These are phyloP conservation scores for Toxotes chatareus DNA, from an alignment of 2,113 vertebrate species.

Conservation along the genomic window DNA sequence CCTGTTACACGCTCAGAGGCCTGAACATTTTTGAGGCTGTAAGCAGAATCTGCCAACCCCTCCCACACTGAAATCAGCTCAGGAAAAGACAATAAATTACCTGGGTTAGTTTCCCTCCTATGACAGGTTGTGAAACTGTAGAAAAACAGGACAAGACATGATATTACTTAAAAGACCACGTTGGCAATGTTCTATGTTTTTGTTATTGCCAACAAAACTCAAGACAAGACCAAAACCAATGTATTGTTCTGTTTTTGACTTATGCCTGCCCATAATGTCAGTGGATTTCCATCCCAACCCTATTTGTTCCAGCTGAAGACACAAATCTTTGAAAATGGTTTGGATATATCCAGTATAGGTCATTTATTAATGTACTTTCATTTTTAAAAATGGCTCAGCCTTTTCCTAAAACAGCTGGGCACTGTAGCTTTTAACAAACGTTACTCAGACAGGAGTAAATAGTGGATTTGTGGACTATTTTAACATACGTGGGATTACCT, in stretches of 20 bases:
- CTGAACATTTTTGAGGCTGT: background rate
- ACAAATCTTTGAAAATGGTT: background rate
- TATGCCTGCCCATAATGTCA: too few relatives aligned
- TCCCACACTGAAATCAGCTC: slow-evolving; percentile 16
- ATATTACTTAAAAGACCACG: slow-evolving; percentile 3
- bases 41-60: slow-evolving; percentile 17
- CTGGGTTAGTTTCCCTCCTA: slow-evolving; percentile 15
- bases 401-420: background rate
- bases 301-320: background rate
- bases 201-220: background rate
- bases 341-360: background rate
- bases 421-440: too few relatives aligned
- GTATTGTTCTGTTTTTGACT: background rate
- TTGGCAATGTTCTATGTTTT: background rate
- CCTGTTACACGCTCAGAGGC: slow-evolving; percentile 25
- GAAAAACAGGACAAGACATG: slow-evolving; percentile 17
- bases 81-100: slow-evolving; percentile 34
- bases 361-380: background rate
- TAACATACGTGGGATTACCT: too few relatives aligned
- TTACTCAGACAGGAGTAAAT: too few relatives aligned
- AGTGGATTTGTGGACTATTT: too few relatives aligned
- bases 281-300: background rate
- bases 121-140: slow-evolving; percentile 32
- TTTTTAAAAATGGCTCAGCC: too few relatives aligned
- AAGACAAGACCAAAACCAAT: slow-evolving; percentile 1